Evolutionary conservation across 2,113 vertebrate genomes (phyloP).

Genomic region (Marmota flaviventris): DNA sequence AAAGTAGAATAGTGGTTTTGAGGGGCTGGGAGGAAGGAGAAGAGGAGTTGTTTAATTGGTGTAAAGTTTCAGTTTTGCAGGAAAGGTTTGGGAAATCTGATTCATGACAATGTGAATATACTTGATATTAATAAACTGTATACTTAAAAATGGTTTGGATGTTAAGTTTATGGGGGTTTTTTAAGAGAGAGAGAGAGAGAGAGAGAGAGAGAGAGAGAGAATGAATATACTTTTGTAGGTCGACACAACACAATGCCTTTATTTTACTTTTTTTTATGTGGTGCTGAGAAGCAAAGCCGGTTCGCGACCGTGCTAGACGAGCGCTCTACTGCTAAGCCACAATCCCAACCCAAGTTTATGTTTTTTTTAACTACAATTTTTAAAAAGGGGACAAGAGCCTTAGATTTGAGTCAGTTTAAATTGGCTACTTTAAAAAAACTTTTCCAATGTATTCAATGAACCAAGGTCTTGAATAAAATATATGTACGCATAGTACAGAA

Average conservation of each 20-base stretch:
- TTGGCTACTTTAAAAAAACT: slow-evolving; percentile 1
- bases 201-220: too few species aligned
- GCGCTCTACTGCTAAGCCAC: too few species aligned
- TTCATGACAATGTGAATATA: neutral
- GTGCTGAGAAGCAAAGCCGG: too few species aligned
- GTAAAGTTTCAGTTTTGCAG: neutral
- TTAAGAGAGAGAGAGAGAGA: too few species aligned
- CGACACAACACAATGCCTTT: too few species aligned
- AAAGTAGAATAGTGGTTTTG: neutral
- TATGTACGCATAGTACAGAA: neutral
- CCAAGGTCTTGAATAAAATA: neutral
- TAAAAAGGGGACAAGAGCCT: neutral
- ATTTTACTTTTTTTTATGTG: too few species aligned
- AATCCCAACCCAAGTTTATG: neutral
- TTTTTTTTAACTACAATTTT: neutral
- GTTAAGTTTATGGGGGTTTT: too few species aligned
- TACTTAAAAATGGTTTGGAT: neutral
- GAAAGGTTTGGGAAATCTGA: neutral
- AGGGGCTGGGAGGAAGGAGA: neutral
- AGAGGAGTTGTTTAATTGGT: neutral
- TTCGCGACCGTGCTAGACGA: too few species aligned
- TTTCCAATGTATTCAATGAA: neutral
- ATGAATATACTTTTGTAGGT: too few species aligned
- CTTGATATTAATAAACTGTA: neutral
- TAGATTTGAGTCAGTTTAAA: neutral